phyloP scores from a whole-genome alignment of 35 echinoderm and acorn worm species.

The Heliocidaris erythrogramma region DNA sequence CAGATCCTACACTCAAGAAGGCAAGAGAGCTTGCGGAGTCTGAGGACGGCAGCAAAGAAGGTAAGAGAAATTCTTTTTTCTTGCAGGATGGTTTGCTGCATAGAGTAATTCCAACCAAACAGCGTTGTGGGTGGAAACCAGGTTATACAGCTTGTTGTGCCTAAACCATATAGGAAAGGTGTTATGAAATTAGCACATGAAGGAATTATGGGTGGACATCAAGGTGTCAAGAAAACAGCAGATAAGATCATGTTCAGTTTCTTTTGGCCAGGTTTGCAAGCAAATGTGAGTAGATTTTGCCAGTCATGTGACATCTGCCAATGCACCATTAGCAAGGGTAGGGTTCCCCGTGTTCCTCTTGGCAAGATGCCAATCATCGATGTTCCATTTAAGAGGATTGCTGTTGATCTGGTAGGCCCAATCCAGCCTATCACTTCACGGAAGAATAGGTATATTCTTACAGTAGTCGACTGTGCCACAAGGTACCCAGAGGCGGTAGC shows the following conservation, averaged over 20 bases:
- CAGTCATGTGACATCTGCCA: slow-evolving; percentile 67
- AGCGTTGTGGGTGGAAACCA: slow-evolving; percentile 43
- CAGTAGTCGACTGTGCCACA: no score
- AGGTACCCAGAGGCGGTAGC: no score
- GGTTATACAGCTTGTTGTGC: slow-evolving; percentile 55
- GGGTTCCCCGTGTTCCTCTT: slow-evolving; percentile 53
- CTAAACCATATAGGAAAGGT: slow-evolving; percentile 13
- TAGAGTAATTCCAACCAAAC: slow-evolving; percentile 38
- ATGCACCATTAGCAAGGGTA: slow-evolving; percentile 41
- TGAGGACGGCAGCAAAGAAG: not conserved
- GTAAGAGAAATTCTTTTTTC: slow-evolving; percentile 14
- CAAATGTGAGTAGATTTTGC: slow-evolving; percentile 60
- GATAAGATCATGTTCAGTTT: slow-evolving; percentile 53
- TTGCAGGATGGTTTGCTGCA: slow-evolving; percentile 44
- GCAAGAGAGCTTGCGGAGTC: not conserved
- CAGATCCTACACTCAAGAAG: slow-evolving; percentile 40
- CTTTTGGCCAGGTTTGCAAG: slow-evolving; percentile 61
- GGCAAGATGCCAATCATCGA: slow-evolving; percentile 69
- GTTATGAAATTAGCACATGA: slow-evolving; percentile 72
- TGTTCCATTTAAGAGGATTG: slow-evolving; percentile 44
- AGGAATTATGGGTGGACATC: slow-evolving; percentile 63
- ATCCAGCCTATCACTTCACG: slow-evolving; percentile 47
- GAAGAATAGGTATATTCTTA: slow-evolving; percentile 56
- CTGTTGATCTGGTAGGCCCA: slow-evolving; percentile 57
- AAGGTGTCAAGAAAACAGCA: slow-evolving; percentile 56